Evolutionary conservation across 2,797 vertebrate genomes (phyloP).

Genomic region (Cottoperca gobio): DNA sequence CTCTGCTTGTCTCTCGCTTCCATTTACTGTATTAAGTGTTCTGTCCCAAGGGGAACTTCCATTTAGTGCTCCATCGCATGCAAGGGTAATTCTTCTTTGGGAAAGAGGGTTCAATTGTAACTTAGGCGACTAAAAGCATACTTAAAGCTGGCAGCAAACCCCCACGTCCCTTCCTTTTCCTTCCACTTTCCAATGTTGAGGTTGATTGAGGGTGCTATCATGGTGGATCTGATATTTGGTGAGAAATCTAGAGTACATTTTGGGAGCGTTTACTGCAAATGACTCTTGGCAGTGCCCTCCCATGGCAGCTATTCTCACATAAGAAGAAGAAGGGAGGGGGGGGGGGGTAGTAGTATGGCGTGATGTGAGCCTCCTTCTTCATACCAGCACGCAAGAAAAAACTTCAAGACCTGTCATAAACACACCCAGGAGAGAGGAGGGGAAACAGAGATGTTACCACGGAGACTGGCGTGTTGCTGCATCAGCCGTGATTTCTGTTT

Average conservation of each 20-base stretch:
- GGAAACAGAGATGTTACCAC: conserved; percentile 73
- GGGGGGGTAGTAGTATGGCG: conserved; percentile 13
- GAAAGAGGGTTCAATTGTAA: conserved; percentile 61
- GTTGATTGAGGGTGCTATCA: conserved; percentile 79
- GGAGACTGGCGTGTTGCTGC: conserved; percentile 60
- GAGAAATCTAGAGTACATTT: conserved; percentile 76
- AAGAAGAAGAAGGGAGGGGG: conserved; percentile 5
- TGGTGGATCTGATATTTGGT: conserved; percentile 71
- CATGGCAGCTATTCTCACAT: conserved; percentile 62
- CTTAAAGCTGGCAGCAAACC: conserved; percentile 67
- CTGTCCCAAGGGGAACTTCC: conserved; percentile 72
- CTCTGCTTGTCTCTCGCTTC: conserved; percentile 66
- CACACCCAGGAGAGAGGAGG: conserved; percentile 68
- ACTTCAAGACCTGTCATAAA: conserved; percentile 75
- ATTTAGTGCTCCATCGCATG: conserved; percentile 80
- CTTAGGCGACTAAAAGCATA: conserved; percentile 73
- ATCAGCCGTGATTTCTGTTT: conserved; percentile 64
- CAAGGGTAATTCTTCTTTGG: conserved; percentile 75
- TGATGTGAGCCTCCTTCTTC: conserved; percentile 62
- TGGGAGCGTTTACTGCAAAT: conserved; percentile 80
- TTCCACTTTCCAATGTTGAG: conserved; percentile 71
- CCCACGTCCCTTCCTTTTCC: conserved; percentile 28
- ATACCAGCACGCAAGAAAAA: conserved; percentile 66
- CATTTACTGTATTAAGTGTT: conserved; percentile 80
- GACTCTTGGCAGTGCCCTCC: conserved; percentile 78